A percentile compares a stretch with the other conserved stretches of the same genome.
Evolutionary conservation across 2,113 vertebrate genomes (phyloP).

Genomic region (Argyrosomus japonicus): DNA sequence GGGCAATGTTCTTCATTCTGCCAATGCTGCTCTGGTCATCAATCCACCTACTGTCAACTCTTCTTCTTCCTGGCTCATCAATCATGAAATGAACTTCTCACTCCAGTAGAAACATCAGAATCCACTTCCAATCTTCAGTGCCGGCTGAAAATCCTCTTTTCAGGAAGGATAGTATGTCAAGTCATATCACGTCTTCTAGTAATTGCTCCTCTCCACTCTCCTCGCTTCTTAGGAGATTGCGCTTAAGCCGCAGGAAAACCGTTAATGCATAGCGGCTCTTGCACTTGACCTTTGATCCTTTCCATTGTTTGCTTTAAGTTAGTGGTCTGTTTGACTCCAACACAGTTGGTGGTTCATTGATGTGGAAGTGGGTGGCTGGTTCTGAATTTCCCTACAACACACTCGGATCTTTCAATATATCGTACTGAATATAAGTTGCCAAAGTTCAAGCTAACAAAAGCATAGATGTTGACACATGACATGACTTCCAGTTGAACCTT

Average conservation of each 20-base stretch:
- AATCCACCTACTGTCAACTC: slow-evolving; percentile 48
- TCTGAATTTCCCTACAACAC: not conserved
- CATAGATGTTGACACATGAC: not conserved
- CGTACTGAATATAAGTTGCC: not conserved
- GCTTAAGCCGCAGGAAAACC: slow-evolving; percentile 14
- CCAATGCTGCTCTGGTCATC: slow-evolving; percentile 42
- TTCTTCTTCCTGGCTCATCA: slow-evolving; percentile 50
- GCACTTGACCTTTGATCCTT: slow-evolving; percentile 13
- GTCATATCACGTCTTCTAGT: not conserved
- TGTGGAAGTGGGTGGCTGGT: not conserved
- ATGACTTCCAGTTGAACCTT: not conserved
- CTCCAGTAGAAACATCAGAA: slow-evolving; percentile 46
- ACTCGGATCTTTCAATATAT: not conserved
- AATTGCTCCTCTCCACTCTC: not conserved
- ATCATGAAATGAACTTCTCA: slow-evolving; percentile 69
- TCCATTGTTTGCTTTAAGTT: not conserved
- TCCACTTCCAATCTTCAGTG: slow-evolving; percentile 13
- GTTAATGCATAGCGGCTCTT: not conserved
- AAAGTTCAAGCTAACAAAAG: not conserved
- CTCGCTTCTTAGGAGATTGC: not conserved
- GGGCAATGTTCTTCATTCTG: slow-evolving; percentile 45
- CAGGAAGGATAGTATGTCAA: not conserved
- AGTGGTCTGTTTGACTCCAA: not conserved
- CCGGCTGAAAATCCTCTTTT: slow-evolving; percentile 23
- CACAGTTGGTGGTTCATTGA: not conserved